These are phyloP conservation scores for Sinocyclocheilus rhinocerous DNA, from an alignment of 2,113 vertebrate genomes.

Conservation along the genomic window DNA sequence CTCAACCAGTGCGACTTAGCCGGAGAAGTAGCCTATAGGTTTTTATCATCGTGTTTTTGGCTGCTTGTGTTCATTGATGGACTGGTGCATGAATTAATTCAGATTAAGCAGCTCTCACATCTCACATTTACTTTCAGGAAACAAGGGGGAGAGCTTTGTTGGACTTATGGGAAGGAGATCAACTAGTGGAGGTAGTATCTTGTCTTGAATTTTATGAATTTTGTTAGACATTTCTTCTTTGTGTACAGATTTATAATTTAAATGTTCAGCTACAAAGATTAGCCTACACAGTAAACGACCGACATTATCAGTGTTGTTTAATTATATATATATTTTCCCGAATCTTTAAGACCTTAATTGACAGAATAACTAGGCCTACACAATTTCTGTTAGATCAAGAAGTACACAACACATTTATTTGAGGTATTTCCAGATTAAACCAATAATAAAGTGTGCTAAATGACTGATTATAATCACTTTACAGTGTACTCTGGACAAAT, in stretches of 20 bases:
- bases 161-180: conserved; percentile 72
- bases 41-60: neutral
- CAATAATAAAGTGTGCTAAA: too few species aligned
- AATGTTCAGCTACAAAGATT: too few species aligned
- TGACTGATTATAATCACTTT: too few species aligned
- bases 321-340: neutral
- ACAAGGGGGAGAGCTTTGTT: conserved; percentile 71
- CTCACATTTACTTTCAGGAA: conserved; percentile 56
- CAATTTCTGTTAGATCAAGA: neutral
- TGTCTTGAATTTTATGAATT: neutral
- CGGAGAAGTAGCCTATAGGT: conserved; percentile 51
- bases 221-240: neutral
- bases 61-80: too few species aligned
- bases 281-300: neutral
- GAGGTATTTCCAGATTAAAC: neutral
- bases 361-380: neutral
- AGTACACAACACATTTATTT: neutral
- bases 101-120: too few species aligned
- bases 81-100: too few species aligned
- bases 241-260: neutral
- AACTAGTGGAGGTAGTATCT: conserved; percentile 63
- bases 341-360: neutral
- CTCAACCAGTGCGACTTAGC: conserved; percentile 57
- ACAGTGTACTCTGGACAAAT: too few species aligned
- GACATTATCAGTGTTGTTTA: neutral